phyloP scores from a whole-genome alignment of 2,113 vertebrate genomes.

The Uria aalge region DNA sequence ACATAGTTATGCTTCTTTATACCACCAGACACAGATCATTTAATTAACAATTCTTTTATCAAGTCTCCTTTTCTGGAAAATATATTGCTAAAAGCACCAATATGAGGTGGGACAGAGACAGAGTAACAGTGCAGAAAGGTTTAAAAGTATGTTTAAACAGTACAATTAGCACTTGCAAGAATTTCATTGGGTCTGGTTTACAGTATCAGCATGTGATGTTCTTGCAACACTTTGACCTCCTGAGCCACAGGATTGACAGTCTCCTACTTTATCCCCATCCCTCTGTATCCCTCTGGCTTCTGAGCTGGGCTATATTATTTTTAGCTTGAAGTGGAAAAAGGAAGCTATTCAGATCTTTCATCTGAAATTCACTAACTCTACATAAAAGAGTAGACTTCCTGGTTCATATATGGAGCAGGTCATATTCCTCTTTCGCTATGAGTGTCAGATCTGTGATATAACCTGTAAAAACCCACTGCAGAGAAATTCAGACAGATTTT shows the following conservation, averaged over 20 bases:
- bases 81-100: background rate
- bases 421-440: slow-evolving; percentile 62
- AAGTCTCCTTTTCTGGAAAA: background rate
- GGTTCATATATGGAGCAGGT: slow-evolving; percentile 28
- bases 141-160: background rate
- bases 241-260: background rate
- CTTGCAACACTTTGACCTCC: background rate
- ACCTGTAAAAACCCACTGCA: slow-evolving; percentile 25
- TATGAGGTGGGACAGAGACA: background rate
- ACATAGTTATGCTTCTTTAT: background rate
- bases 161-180: background rate
- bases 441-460: slow-evolving; percentile 21
- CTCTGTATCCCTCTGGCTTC: background rate
- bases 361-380: slow-evolving; percentile 32
- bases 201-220: background rate
- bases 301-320: background rate
- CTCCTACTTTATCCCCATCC: background rate
- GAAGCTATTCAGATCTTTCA: slow-evolving; percentile 35
- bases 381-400: slow-evolving; percentile 38
- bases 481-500: slow-evolving; percentile 50
- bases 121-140: background rate
- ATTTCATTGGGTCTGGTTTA: background rate
- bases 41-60: background rate
- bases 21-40: background rate
- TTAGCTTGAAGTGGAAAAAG: slow-evolving; percentile 39